Evolutionary conservation across 2,888 invertebrate genomes (phyloP), one percentile per base, ranked within the genome.

Genomic region (Cheilosia soror): DNA sequence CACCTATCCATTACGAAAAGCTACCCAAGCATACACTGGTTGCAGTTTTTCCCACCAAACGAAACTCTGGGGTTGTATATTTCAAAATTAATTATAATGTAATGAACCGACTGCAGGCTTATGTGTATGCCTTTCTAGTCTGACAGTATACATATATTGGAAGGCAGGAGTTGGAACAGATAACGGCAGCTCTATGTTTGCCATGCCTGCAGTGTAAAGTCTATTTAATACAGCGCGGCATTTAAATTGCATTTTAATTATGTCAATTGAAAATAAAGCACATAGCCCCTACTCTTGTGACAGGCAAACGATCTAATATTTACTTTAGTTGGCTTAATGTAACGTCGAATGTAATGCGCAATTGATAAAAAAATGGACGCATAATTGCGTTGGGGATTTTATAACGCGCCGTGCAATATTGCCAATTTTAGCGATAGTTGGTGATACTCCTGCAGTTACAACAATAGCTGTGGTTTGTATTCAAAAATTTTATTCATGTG

Each of bases 51-150:
- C 84, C 84, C 84, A 84, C 37, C 69, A 51, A 58, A 58, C 58
- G 55, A 71, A 80, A 69, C 75, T 71, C 49, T 42, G 53, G 55
- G 66, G 42, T 65, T 84, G 75, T 84, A 71, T 80, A 80, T 80
- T 84, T 80, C 80, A 75, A 84, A 84, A 84, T 80, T 84, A 84
- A 84, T 84, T 84, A 84, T 84, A 80, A 80, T 84, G 84, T 84
- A 80, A 84, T 84, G 80, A 80, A 84, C 73, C 66, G 84, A 80
- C 80, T 80, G 75, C 80, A 66, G 80, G 66, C 72, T 62, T 77
- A 68, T 83, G 68, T 68, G 78, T 47, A 20, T 68, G 44, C 63
- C 15, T 55, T 49, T 37, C 44, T 51, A 55, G 42, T 68, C 44
- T 57, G 37, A 44, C 9, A 33, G 58, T 53, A 6, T 47, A n/a